Evolutionary conservation across 2,797 vertebrate genomes (phyloP), one percentile per base, ranked within the genome.

Genomic region (Ibycter americanus): DNA sequence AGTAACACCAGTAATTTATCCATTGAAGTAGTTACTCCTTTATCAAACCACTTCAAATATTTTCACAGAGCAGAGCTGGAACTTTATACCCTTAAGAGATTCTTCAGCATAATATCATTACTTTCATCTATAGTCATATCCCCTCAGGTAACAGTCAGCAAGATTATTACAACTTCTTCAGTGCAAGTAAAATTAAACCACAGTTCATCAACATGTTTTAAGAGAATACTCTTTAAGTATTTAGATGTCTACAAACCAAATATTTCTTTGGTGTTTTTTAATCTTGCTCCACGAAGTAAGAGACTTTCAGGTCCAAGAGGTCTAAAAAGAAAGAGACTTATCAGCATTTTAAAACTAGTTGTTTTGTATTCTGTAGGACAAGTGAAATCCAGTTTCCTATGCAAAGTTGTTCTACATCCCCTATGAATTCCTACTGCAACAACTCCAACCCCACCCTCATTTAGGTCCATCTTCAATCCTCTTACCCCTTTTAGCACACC

Each of bases 211-310:
- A n/a, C 52, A 90, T 7, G 27, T 44, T 96, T 93, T 82, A 89
- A 83, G 40, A 89, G 38, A 92, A 95, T 55, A 62, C 46, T 81
- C 66, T 87, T 95, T 72, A 96, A 95, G 71, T 79, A 91, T 84
- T 94, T 97, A 90, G 71, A 61, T 74, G 88, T 95, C 92, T 97
- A 98, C 98, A 96, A 98, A 99, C 99, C 99, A 97, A 99, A 99
- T 97, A 99, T 99, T 98, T 99, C 99, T 98, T 99, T 99, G 97
- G 99, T 99, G 98, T 99, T 99, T 99, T 99, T 99, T 96, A 99
- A 98, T 98, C 99, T 99, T 96, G 99, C 99, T 96, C 99, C 99
- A 96, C 99, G 98, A 96, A 99, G 99, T 97, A 99, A 98, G 90
- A 99, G 98, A 98, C 99, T 99, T 98, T 99, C 99, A 87, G 99